Evolutionary conservation across 1,140 invertebrate genomes (phyloP).

Genomic region (Dreissena rostriformis): DNA sequence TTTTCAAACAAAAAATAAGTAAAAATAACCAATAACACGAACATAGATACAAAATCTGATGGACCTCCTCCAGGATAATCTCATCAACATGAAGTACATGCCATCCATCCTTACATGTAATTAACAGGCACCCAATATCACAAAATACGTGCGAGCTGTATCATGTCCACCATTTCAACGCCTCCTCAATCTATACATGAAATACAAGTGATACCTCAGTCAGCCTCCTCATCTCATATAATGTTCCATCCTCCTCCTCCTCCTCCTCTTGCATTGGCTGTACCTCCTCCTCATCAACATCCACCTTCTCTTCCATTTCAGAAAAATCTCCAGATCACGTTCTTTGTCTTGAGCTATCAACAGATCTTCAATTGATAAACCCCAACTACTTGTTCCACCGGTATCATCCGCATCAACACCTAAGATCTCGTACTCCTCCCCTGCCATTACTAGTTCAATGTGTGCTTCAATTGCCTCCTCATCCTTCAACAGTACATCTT

Average conservation of each 20-base stretch:
- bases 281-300: slow-evolving; percentile 3
- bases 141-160: too few species aligned
- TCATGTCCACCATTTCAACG: too few species aligned
- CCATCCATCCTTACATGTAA: too few species aligned
- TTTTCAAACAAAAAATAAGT: too few species aligned
- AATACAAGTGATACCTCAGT: too few species aligned
- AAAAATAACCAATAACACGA: too few species aligned
- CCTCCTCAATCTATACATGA: too few species aligned
- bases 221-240: too few species aligned
- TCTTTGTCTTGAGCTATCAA: slow-evolving; percentile 12
- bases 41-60: too few species aligned
- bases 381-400: background rate
- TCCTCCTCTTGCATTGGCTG: background rate
- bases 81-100: too few species aligned
- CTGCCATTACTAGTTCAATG: slow-evolving; percentile 1
- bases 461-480: slow-evolving; percentile 1
- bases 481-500: background rate
- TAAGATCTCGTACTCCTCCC: slow-evolving; percentile 5
- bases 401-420: background rate
- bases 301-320: background rate
- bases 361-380: slow-evolving; percentile 7
- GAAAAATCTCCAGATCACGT: background rate
- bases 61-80: too few species aligned
- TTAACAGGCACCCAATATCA: too few species aligned
- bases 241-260: background rate